These are phyloP conservation scores for Apeira syringaria DNA, from an alignment of 2,888 invertebrate species.

Conservation along the genomic window DNA sequence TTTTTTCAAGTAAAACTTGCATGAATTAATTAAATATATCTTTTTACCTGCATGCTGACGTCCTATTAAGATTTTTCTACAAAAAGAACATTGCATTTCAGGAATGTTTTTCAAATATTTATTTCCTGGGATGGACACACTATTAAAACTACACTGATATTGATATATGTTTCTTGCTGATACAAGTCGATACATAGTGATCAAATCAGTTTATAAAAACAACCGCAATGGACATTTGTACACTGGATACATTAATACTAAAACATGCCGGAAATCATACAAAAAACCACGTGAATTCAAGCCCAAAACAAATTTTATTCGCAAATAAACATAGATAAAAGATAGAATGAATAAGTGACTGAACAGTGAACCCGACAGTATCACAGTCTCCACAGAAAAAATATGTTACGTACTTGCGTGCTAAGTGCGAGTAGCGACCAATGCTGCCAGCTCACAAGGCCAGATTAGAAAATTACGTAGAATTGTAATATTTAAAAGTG, in stretches of 20 bases:
- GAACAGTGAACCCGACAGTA: too few species aligned
- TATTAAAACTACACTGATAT: conserved; percentile 62
- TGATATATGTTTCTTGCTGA: conserved; percentile 69
- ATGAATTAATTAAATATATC: not conserved
- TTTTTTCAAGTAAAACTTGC: too few species aligned
- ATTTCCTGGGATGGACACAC: conserved; percentile 49
- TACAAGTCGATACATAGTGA: conserved; percentile 72
- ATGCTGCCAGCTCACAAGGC: too few species aligned
- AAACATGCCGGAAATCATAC: conserved; percentile 56
- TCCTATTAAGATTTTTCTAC: conserved; percentile 63
- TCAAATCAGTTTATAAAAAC: conserved; percentile 39
- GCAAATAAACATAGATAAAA: too few species aligned
- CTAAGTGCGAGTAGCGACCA: too few species aligned
- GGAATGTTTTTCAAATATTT: conserved; percentile 45
- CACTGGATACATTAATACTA: conserved; percentile 37
- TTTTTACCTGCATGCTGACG: conserved; percentile 58
- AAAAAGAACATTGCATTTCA: conserved; percentile 74
- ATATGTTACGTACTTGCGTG: too few species aligned
- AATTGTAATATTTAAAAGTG: too few species aligned
- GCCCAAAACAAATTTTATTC: too few species aligned
- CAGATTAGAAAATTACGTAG: too few species aligned
- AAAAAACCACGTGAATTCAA: conserved; percentile 71
- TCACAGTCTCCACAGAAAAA: too few species aligned
- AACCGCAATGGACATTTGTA: too few species aligned
- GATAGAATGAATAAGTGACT: too few species aligned